Conservation (phyloP, 2,888 invertebrate genomes). For the Conops quadrifasciatus region DNA sequence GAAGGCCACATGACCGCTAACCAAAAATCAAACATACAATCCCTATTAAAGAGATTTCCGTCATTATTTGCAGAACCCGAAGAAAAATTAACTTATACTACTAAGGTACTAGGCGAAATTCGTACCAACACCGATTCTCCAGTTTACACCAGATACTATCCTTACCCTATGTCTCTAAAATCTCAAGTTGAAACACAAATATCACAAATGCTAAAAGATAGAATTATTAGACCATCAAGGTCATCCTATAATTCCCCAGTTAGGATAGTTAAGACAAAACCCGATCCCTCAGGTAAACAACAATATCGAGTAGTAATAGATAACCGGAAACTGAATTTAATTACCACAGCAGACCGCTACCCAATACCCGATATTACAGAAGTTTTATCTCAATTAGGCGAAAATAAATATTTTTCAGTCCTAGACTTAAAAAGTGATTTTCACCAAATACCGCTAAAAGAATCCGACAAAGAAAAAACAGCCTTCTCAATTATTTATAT, state of each 20-base stretch:
- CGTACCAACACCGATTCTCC: background rate
- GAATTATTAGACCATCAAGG: slow-evolving; percentile 5
- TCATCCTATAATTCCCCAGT: slow-evolving; percentile 1
- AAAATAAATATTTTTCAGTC: slow-evolving; percentile 34
- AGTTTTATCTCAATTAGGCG: slow-evolving; percentile 34
- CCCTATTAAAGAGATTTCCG: no score
- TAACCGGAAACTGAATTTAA: no score
- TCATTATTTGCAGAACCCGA: background rate
- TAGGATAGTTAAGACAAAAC: slow-evolving; percentile 12
- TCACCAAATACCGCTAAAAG: slow-evolving; percentile 38
- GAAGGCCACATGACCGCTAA: no score
- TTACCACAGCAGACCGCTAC: no score
- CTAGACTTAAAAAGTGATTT: slow-evolving; percentile 41
- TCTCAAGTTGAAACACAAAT: background rate
- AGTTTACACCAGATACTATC: slow-evolving; percentile 1
- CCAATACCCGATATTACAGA: no score
- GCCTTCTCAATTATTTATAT: no score
- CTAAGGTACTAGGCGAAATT: background rate
- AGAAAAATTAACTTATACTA: background rate
- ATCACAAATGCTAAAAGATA: background rate
- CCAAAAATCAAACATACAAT: no score
- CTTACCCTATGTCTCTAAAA: slow-evolving; percentile 2
- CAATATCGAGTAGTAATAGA: no score
- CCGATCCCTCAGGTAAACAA: slow-evolving; percentile 25
- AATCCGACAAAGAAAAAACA: no score